Evolutionary conservation across 2,113 vertebrate species (phyloP).

Genomic region (Phyllopteryx taeniolatus): DNA sequence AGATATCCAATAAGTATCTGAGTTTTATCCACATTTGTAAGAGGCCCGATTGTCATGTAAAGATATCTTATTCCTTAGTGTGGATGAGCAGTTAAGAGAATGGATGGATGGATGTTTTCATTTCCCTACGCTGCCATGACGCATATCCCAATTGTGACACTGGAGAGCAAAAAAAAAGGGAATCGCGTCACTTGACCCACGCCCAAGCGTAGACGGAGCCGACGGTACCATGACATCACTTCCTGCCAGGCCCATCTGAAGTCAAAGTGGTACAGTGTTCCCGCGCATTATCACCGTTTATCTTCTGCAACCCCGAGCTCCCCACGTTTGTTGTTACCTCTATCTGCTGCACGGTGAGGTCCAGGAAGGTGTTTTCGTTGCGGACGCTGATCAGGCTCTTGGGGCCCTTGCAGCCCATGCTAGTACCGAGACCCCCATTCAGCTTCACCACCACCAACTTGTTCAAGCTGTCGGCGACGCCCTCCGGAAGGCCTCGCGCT

Average conservation of each 20-base stretch:
- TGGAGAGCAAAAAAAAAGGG: background rate
- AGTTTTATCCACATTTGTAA: too few relatives aligned
- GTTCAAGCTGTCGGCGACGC: conserved; percentile 84
- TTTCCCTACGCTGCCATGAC: background rate
- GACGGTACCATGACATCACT: conserved; percentile 7
- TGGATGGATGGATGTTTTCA: background rate
- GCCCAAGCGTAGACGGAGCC: background rate
- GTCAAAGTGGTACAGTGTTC: background rate
- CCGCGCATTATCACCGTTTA: too few relatives aligned
- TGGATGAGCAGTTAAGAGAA: too few relatives aligned
- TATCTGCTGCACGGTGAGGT: conserved; percentile 96
- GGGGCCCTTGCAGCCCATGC: conserved; percentile 98
- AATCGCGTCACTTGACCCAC: background rate
- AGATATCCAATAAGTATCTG: too few relatives aligned
- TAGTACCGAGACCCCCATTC: conserved; percentile 95
- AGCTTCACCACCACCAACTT: conserved; percentile 97
- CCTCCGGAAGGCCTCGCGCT: conserved; percentile 80
- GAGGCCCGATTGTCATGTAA: too few relatives aligned
- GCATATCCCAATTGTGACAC: background rate
- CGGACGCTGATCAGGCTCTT: conserved; percentile 97
- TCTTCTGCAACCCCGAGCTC: too few relatives aligned
- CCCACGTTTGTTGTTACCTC: conserved; percentile 73
- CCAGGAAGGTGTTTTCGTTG: conserved; percentile 97
- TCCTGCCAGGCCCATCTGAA: conserved; percentile 17
- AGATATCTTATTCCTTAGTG: too few relatives aligned